Evolutionary conservation across 2,797 vertebrate species (phyloP), one percentile per base, ranked within the genome.

Genomic region (Anisognathus igniventris): DNA sequence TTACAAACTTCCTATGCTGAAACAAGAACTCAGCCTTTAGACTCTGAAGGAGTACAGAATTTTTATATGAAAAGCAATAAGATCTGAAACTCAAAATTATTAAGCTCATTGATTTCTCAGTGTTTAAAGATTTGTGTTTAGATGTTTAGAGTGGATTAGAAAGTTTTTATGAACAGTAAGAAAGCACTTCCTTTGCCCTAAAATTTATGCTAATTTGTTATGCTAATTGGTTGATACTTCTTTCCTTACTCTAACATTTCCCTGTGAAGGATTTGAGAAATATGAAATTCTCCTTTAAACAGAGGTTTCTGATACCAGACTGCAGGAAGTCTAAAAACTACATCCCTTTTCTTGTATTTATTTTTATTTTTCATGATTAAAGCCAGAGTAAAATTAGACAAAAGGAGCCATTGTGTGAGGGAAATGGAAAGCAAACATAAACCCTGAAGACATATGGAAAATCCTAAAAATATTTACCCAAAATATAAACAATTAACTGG

Each of bases 321-420:
- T 72, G 23, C 61, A 90, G 93, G 79, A 94, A 91, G 70, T 75
- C 73, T 81, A 68, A 91, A 92, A 88, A 45, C 35, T 62, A 24
- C 70, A 86, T 90, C 50, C 20, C 30, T 74, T 67, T 62, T 91
- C 31, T 89, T 79, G 35, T 75, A 62, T 83, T 92, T 77, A 33
- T 90, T 88, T 82, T 80, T 84, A 47, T 76, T 89, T 87, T 80
- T 91, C 21, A 15, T 75, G 3, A 94, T 93, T 91, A 84, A 91
- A 96, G 44, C 42, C 56, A 57, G 57, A 86, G 35, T 83, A 82
- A 90, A 92, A 88, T 75, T 56, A 91, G 90, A 80, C 42, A 90
- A 86, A 90, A 83, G 54, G 73, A 90, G 42, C 24, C 66, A 53
- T n/a, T 91, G 61, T 81, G 31, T 23, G 66, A 78, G 35, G 76